Base-by-base conservation (phyloP, 2,113 vertebrate species). In the Procapra przewalskii region DNA sequence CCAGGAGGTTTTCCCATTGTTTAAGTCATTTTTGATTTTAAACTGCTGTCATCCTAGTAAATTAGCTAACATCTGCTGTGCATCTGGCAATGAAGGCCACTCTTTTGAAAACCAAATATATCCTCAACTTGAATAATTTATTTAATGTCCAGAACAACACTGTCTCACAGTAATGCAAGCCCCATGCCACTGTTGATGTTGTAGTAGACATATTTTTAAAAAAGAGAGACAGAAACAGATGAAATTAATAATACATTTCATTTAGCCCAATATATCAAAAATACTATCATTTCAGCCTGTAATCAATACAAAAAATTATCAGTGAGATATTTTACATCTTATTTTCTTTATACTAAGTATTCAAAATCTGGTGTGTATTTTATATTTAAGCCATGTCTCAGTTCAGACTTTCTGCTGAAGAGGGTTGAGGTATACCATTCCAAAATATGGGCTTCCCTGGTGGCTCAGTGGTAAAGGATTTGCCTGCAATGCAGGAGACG, bases 1-100 rank as follows among this genome's bases (percentile, higher is more conserved):
- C 36, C 12, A 88, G 40, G 25, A 75, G 17, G 36, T 31, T 36
- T 87, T 91, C 36, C 23, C 14, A 40, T 77, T 88, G 67, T 84
- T 82, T n/a, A 93, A 79, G n/a, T 80, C 6, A 86, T 43, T 96
- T 96, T 87, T 88, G 25, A 93, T 45, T 60, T 90, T 60, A 83
- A 93, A 45, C 64, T 86, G 87, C 17, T 87, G 29, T 83, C 15
- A 25, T 91, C 96, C 29, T 86, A 88, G 27, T 77, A 85, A 90
- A 83, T 91, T 88, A 85, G 29, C 81, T 94, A 93, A 75, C 59
- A 90, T 97, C 87, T 85, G 48, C 36, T 94, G 6, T 88, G 75
- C 6, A 57, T 87, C 55, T 79, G 57, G 16, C 23, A 92, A 40
- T 33, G n/a, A 67, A 94, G 60, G 1, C n/a, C 31, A 31, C n/a